Conservation (phyloP, 2,888 invertebrate genomes). For the Chloroclystis v-ata region DNA sequence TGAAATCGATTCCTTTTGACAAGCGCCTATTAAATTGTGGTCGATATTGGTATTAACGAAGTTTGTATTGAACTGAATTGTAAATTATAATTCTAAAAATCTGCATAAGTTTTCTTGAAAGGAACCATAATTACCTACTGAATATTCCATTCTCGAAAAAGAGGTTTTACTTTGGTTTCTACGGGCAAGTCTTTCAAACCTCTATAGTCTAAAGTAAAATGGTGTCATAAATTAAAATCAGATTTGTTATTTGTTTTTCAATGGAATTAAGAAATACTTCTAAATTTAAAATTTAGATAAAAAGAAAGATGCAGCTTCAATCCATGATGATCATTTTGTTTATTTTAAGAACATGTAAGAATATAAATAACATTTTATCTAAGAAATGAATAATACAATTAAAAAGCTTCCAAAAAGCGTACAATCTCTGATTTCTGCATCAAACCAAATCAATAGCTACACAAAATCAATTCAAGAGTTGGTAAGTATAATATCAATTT, state of each 20-base stretch:
- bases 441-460: constrained; percentile 74
- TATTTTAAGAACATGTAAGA: neutral
- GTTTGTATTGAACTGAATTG: neutral
- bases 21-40: constrained; percentile 27
- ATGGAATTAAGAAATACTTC: too few species aligned
- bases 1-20: constrained; percentile 61
- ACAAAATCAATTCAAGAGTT: constrained; percentile 81
- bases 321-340: too few species aligned
- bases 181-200: too few species aligned
- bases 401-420: constrained; percentile 61
- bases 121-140: too few species aligned
- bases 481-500: constrained; percentile 54
- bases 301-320: too few species aligned
- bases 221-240: too few species aligned
- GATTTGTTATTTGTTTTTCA: too few species aligned
- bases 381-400: constrained; percentile 25
- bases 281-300: too few species aligned
- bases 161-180: too few species aligned
- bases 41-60: neutral
- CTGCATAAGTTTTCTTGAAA: too few species aligned
- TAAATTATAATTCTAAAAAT: neutral
- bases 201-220: too few species aligned
- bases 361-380: neutral
- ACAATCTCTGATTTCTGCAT: constrained; percentile 75
- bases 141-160: too few species aligned